A percentile compares a stretch with the other conserved stretches of the same genome.
phyloP scores from a whole-genome alignment of 1,140 invertebrate genomes.

The Muscidifurax raptorellus region DNA sequence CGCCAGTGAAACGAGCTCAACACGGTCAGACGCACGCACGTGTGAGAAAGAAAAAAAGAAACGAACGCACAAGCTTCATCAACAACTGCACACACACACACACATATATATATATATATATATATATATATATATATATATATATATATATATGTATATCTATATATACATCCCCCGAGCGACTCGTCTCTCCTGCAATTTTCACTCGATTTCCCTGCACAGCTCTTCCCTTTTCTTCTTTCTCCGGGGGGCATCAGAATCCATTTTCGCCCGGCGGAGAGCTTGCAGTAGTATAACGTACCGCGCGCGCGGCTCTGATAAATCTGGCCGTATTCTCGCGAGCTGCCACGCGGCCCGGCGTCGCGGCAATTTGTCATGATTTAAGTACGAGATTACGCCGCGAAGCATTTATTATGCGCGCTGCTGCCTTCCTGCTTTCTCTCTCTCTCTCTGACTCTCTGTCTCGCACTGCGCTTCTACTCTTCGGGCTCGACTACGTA shows the following conservation, averaged over 20 bases:
- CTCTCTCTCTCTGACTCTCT: slow-evolving; percentile 12
- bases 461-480: background rate
- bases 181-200: background rate
- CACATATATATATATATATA: too few relatives aligned
- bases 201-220: background rate
- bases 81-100: too few relatives aligned
- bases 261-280: slow-evolving; percentile 33
- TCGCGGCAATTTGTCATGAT: slow-evolving; percentile 49
- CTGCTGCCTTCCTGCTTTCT: background rate
- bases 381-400: slow-evolving; percentile 47
- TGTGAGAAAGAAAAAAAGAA: background rate
- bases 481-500: too few relatives aligned
- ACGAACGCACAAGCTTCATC: background rate
- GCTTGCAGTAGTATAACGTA: background rate
- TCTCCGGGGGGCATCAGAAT: slow-evolving; percentile 23
- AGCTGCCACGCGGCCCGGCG: slow-evolving; percentile 15
- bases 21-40: background rate
- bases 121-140: too few relatives aligned
- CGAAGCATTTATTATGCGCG: slow-evolving; percentile 47
- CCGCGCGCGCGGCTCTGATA: slow-evolving; percentile 28
- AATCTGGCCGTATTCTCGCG: slow-evolving; percentile 37
- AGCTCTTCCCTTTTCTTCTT: background rate
- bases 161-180: background rate
- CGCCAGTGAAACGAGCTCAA: background rate
- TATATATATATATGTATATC: too few relatives aligned